These are phyloP conservation scores for Redunca redunca DNA, from an alignment of 2,113 vertebrate species.

Conservation along the genomic window DNA sequence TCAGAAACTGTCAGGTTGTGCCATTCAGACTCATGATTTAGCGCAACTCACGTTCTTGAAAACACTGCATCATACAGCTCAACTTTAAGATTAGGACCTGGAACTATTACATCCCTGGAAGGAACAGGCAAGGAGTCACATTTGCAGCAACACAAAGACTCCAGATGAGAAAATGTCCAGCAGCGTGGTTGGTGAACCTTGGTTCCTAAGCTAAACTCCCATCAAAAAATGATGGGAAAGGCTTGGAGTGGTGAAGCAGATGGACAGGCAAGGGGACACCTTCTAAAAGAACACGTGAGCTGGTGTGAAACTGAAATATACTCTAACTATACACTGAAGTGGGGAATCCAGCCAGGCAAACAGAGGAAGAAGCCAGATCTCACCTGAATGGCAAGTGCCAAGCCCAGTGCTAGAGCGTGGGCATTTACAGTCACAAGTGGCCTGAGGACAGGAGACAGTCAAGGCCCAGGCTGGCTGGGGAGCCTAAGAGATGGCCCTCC, in stretches of 20 bases:
- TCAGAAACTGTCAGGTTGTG: background rate
- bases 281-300: background rate
- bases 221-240: background rate
- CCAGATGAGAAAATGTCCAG: background rate
- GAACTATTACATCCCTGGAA: background rate
- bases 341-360: background rate
- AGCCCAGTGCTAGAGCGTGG: background rate
- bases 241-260: background rate
- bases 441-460: background rate
- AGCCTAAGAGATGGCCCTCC: too few relatives aligned
- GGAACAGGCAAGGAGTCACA: background rate
- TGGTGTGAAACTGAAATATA: background rate
- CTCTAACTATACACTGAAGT: too few relatives aligned
- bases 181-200: rapidly evolving
- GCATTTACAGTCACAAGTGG: background rate
- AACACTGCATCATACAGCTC: background rate
- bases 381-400: background rate
- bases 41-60: background rate
- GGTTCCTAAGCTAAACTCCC: background rate
- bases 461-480: background rate
- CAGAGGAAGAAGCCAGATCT: background rate
- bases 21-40: background rate
- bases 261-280: background rate
- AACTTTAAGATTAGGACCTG: background rate
- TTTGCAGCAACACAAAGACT: too few relatives aligned